Conservation (phyloP, 2,888 invertebrate genomes). For the Hermodice carunculata region DNA sequence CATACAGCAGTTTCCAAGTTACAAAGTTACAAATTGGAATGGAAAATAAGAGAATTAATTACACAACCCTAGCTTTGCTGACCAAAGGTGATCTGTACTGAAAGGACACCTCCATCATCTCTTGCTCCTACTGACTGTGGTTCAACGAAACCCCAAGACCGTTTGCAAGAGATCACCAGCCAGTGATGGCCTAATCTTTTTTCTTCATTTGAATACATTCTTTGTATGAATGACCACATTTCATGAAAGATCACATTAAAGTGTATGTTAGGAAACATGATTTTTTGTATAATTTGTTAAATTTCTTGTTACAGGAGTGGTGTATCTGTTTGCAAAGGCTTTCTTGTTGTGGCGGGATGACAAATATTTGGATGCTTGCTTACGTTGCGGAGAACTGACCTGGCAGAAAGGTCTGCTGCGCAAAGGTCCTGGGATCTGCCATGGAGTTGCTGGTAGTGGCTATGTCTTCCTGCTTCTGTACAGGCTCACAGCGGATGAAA, state of each 20-base stretch:
- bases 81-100: no score
- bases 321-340: conserved; percentile 86
- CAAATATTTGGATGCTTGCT: conserved; percentile 79
- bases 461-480: conserved; percentile 75
- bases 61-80: no score
- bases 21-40: no score
- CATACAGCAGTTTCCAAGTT: no score
- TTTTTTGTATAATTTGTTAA: not conserved
- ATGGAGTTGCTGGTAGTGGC: conserved; percentile 75
- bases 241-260: not conserved
- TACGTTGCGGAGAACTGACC: conserved; percentile 80
- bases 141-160: no score
- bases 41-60: no score
- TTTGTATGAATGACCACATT: no score
- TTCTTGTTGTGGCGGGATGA: conserved; percentile 81
- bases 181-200: no score
- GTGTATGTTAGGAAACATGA: not conserved
- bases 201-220: no score
- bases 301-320: conserved; percentile 72
- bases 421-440: conserved; percentile 92
- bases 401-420: conserved; percentile 86
- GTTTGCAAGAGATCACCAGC: no score
- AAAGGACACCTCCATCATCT: no score
- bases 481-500: conserved; percentile 79
- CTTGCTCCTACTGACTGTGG: no score